Conservation (phyloP, 1,140 invertebrate genomes). For the Dendroctonus ponderosae region DNA sequence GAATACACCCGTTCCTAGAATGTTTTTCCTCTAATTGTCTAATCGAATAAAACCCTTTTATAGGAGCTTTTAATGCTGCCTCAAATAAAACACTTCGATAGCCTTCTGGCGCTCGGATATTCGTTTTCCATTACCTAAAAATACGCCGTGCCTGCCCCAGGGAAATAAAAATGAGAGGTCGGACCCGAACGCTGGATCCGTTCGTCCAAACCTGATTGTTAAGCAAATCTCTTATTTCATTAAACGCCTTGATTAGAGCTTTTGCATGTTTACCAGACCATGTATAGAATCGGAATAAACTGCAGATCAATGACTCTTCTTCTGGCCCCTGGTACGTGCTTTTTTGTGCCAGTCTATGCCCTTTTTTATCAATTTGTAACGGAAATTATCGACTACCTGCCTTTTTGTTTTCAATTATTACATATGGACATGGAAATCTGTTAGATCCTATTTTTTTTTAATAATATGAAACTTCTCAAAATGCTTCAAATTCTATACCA, state of each 20-base stretch:
- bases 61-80: constrained; percentile 22
- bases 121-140: constrained; percentile 37
- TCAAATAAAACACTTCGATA: constrained; percentile 27
- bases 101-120: constrained; percentile 26
- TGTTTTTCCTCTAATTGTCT: constrained; percentile 24
- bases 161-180: constrained; percentile 37
- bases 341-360: not conserved
- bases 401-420: too few relatives aligned
- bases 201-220: constrained; percentile 36
- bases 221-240: constrained; percentile 46
- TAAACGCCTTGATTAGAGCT: constrained; percentile 46
- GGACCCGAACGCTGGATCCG: constrained; percentile 20
- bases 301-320: constrained; percentile 42
- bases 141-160: constrained; percentile 29
- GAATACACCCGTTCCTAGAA: not conserved
- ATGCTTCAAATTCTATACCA: too few relatives aligned
- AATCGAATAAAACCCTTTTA: constrained; percentile 29
- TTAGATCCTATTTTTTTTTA: too few relatives aligned
- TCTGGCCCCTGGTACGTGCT: not conserved
- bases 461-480: too few relatives aligned
- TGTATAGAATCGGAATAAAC: constrained; percentile 41
- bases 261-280: constrained; percentile 45
- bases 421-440: too few relatives aligned
- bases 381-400: too few relatives aligned
- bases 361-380: not conserved